These are phyloP conservation scores for Strigamia maritima DNA, from an alignment of 2,888 invertebrate genomes.

Conservation along the genomic window DNA sequence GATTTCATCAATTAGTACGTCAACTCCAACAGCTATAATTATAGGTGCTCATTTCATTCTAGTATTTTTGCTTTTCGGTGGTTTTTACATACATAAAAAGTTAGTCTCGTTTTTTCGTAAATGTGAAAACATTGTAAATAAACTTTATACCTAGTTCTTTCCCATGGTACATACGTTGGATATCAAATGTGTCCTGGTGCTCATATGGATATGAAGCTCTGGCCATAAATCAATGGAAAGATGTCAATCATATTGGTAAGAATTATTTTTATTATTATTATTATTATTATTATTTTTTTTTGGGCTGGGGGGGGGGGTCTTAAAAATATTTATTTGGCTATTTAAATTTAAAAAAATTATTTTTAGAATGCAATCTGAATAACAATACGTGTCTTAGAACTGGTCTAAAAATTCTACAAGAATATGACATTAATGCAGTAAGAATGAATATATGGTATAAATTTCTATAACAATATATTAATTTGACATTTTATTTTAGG, in stretches of 20 bases:
- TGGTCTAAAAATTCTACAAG: conserved; percentile 73
- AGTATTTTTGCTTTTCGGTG: not conserved
- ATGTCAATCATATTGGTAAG: conserved; percentile 47
- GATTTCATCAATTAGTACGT: not conserved
- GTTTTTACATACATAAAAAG: not conserved
- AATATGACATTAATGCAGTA: conserved; percentile 73
- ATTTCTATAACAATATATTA: not conserved
- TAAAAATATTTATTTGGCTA: too few relatives aligned
- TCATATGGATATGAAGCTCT: conserved; percentile 52
- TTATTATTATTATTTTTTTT: too few relatives aligned
- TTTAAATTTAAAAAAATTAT: conserved; percentile 41
- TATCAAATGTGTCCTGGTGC: conserved; percentile 52
- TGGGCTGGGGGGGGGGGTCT: too few relatives aligned
- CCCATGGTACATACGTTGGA: conserved; percentile 47
- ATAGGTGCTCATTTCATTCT: not conserved
- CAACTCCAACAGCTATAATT: not conserved
- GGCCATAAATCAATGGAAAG: conserved; percentile 51
- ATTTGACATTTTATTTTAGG: conserved; percentile 54
- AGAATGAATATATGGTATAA: conserved; percentile 41
- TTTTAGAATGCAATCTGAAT: conserved; percentile 51
- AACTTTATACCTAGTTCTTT: conserved; percentile 46
- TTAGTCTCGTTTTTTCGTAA: not conserved
- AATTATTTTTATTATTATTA: too few relatives aligned
- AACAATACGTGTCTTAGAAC: conserved; percentile 74
- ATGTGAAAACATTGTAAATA: not conserved